Percentiles rank a stretch among this genome's conserved stretches.
These are phyloP conservation scores for Ornithoptera alexandrae DNA, from an alignment of 2,888 invertebrate species.

Conservation along the genomic window DNA sequence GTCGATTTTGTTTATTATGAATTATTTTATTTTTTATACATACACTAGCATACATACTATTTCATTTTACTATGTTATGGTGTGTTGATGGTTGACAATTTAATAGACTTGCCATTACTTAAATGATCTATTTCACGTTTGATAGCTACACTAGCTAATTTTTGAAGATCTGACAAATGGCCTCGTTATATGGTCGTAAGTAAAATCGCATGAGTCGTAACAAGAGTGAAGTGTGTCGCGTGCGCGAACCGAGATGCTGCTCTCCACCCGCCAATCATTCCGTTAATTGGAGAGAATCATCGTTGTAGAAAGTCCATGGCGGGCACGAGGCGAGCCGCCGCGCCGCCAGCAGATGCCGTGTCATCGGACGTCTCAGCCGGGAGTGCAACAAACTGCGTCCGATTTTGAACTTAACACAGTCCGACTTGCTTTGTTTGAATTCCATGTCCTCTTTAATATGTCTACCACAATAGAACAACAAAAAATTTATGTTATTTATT, in stretches of 20 bases:
- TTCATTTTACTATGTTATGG: too few relatives aligned
- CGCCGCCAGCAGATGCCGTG: slow-evolving; percentile 46
- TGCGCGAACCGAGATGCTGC: slow-evolving; percentile 63
- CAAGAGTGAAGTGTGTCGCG: slow-evolving; percentile 73
- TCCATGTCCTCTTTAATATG: too few relatives aligned
- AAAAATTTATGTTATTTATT: too few relatives aligned
- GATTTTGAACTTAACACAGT: slow-evolving; percentile 26
- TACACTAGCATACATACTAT: too few relatives aligned
- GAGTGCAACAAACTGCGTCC: slow-evolving; percentile 66
- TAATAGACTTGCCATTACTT: too few relatives aligned
- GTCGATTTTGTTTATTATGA: too few relatives aligned
- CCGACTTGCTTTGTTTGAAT: too few relatives aligned
- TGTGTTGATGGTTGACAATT: too few relatives aligned
- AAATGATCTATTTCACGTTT: too few relatives aligned
- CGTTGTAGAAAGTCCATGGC: slow-evolving; percentile 66
- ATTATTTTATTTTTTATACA: too few relatives aligned
- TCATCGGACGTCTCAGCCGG: slow-evolving; percentile 57
- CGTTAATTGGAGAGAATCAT: slow-evolving; percentile 79
- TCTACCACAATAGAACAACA: too few relatives aligned
- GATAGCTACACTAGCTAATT: too few relatives aligned
- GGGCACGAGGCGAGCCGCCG: slow-evolving; percentile 30
- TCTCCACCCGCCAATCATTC: slow-evolving; percentile 71
- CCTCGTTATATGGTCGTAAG: slow-evolving; percentile 35
- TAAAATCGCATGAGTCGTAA: slow-evolving; percentile 50
- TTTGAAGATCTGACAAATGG: slow-evolving; percentile 10